These are phyloP conservation scores for Erythrolamprus reginae DNA, from an alignment of 2,113 vertebrate species.

Conservation along the genomic window DNA sequence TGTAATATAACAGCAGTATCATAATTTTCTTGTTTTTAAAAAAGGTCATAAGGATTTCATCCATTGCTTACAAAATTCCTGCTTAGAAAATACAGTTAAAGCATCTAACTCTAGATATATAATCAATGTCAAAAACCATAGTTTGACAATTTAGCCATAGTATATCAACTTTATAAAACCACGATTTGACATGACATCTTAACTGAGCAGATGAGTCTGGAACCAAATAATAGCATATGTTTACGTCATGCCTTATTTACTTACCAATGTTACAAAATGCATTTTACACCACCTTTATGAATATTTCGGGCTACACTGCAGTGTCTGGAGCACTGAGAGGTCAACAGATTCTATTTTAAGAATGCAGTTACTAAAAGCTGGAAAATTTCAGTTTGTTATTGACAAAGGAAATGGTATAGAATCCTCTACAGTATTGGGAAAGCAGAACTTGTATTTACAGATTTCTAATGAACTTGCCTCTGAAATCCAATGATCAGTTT, in stretches of 20 bases:
- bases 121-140: not conserved
- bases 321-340: not conserved
- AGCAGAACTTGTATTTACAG: not conserved
- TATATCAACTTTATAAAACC: not conserved
- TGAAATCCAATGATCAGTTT: not conserved
- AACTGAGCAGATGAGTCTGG: not conserved
- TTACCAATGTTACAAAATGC: not conserved
- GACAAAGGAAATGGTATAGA: not conserved
- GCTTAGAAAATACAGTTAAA: not conserved
- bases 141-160: not conserved
- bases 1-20: not conserved
- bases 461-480: not conserved
- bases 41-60: not conserved
- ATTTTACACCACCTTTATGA: not conserved
- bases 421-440: not conserved
- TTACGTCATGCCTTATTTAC: not conserved
- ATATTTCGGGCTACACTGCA: not conserved
- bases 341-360: not conserved
- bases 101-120: not conserved
- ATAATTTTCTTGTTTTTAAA: not conserved
- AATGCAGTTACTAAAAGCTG: not conserved
- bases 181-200: not conserved
- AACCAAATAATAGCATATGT: not conserved
- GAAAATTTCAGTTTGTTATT: slow-evolving; percentile 4
- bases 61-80: not conserved